Evolutionary conservation across 1,140 invertebrate genomes (phyloP).

Genomic region (Cherax destructor): DNA sequence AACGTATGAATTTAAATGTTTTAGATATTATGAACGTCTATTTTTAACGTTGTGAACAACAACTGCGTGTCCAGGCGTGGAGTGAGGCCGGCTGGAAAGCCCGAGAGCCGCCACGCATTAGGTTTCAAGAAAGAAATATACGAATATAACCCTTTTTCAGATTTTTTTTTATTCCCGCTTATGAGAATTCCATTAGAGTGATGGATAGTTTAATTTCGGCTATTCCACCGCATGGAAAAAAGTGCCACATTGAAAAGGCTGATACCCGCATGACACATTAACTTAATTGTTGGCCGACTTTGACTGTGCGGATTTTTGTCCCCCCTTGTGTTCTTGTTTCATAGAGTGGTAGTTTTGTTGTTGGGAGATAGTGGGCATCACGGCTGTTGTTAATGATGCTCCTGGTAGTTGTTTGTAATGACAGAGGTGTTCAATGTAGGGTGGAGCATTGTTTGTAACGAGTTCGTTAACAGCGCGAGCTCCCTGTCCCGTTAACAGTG

Average conservation of each 20-base stretch:
- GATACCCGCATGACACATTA: conserved; percentile 52
- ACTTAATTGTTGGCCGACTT: conserved; percentile 41
- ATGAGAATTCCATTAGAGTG: conserved; percentile 57
- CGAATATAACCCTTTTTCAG: not conserved
- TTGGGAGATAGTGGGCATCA: not conserved
- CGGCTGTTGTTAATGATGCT: no score
- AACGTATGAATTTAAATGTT: no score
- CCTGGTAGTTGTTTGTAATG: no score
- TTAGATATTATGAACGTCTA: no score
- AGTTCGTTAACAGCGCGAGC: no score
- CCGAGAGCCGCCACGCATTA: no score
- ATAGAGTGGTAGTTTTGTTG: not conserved
- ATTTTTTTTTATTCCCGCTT: not conserved
- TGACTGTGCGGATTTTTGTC: not conserved
- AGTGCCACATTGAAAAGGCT: conserved; percentile 21
- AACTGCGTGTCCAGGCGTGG: no score
- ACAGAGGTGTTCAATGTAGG: no score
- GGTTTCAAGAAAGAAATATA: not conserved
- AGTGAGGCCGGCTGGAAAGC: no score
- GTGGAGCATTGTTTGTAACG: no score
- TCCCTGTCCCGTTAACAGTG: no score
- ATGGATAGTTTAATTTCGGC: conserved; percentile 61
- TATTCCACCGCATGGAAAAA: conserved; percentile 40
- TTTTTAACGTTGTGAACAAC: no score
- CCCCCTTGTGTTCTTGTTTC: not conserved